phyloP scores from a whole-genome alignment of 2,888 invertebrate genomes.

The Parapristionchus giblindavisi region DNA sequence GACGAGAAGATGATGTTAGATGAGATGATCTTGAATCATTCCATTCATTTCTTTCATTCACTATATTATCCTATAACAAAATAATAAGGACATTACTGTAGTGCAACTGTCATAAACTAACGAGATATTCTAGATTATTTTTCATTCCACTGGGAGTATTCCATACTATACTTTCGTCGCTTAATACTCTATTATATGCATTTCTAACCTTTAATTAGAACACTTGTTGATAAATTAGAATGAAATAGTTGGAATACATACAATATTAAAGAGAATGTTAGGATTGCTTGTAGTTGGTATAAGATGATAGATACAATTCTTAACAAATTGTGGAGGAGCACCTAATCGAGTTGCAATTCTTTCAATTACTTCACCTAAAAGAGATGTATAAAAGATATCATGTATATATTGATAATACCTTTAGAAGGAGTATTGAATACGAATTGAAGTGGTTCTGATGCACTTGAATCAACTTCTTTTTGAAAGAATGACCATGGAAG shows the following conservation, averaged over 20 bases:
- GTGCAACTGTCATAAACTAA: not conserved
- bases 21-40: not conserved
- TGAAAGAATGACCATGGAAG: slow-evolving; percentile 2
- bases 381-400: not conserved
- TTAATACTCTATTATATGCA: not conserved
- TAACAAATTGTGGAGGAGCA: not conserved
- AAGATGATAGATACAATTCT: slow-evolving; percentile 10
- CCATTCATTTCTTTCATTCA: not conserved
- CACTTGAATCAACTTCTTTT: slow-evolving; percentile 18
- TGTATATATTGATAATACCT: not conserved
- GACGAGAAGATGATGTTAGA: not conserved
- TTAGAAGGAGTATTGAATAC: not conserved
- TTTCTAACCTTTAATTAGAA: not conserved
- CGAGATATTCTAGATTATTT: not conserved
- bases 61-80: not conserved
- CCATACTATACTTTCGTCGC: not conserved
- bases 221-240: not conserved
- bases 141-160: not conserved
- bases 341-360: not conserved
- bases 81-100: not conserved
- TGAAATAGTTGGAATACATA: not conserved
- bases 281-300: slow-evolving; percentile 24
- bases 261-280: slow-evolving; percentile 4
- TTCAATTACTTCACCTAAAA: not conserved
- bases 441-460: not conserved